Base-by-base conservation (phyloP, 2,113 vertebrate species). In the Gobiocypris rarus region DNA sequence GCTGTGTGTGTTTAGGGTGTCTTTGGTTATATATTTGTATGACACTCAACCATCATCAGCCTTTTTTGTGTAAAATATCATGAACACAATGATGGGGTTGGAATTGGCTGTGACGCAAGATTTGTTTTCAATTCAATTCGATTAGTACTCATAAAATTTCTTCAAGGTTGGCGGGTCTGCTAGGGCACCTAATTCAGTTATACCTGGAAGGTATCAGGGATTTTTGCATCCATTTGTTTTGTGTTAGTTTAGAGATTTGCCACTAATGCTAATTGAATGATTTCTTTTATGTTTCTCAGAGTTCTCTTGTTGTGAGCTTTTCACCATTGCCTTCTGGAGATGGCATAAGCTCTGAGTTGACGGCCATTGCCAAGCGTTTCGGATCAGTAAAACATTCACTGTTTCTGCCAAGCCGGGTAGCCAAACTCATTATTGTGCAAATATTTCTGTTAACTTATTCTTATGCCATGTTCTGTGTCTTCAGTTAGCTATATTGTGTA, bases 251-350 rank as follows among this genome's bases (percentile, higher is more conserved):
- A 54, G 17, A 54, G 17, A 22, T 54, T 59, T 8, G 13, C 5
- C 15, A 8, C 8, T 10, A 34, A 38, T 58, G 15, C 8, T 58
- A 9, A 56, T 56, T 73, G 22, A 71, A 31, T 65, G 15, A 28
- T 70, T 56, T 52, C 28, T 19, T 77, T 8, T 70, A 34, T 34
- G 9, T 67, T 67, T 78, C 14, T 8, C 84, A 91, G 91, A 92
- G 86, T 73, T 93, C 90, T 31, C 85, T 38, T 50, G 93, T 95
- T 75, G 83, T 94, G 75, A 90, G 89, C 76, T 94, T 94, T 87
- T 83, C n/a, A n/a, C 91, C 93, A 0, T 73, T 91, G 13, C 94
- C 93, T 1, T 6, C 63, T 5, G 93, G 91, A 77, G 86, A 91
- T 3, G 82, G 92, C 0, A 84, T 90, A 52, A 15, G n/a, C 43